These are phyloP conservation scores for Megalops atlanticus DNA, from an alignment of 2,113 vertebrate genomes.

Conservation along the genomic window DNA sequence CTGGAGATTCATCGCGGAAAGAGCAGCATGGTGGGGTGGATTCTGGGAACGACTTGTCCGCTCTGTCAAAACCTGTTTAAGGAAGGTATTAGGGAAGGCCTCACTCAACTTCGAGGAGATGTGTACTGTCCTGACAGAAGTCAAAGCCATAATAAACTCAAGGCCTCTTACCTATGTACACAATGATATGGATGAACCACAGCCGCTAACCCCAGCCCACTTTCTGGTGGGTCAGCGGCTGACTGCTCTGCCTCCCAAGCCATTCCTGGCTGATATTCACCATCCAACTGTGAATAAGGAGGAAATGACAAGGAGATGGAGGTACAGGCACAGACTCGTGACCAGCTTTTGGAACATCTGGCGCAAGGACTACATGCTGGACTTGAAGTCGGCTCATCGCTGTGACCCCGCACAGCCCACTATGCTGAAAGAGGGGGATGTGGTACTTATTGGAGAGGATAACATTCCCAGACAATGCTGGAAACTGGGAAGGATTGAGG, in stretches of 20 bases:
- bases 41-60: slow-evolving; percentile 25
- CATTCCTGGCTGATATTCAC: slow-evolving; percentile 13
- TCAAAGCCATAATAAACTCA: neutral
- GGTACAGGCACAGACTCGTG: slow-evolving; percentile 27
- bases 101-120: neutral
- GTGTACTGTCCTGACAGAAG: neutral
- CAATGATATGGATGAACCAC: neutral
- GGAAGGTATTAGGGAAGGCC: too few species aligned
- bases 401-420: neutral
- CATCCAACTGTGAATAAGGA: slow-evolving; percentile 17
- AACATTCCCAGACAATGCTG: neutral
- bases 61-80: too few species aligned
- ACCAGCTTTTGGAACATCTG: slow-evolving; percentile 35
- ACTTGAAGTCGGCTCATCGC: slow-evolving; percentile 27
- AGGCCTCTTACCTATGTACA: neutral
- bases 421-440: slow-evolving; percentile 16
- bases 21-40: slow-evolving; percentile 25
- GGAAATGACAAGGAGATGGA: slow-evolving; percentile 24
- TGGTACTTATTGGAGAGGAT: slow-evolving; percentile 20
- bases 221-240: slow-evolving; percentile 24
- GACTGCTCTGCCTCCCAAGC: slow-evolving; percentile 14
- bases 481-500: slow-evolving; percentile 11
- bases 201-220: slow-evolving; percentile 12
- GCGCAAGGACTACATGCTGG: slow-evolving; percentile 25
- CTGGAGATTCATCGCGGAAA: slow-evolving; percentile 15